Conservation (phyloP, 2,113 vertebrate species). For the Petrocephalus zakoni region DNA sequence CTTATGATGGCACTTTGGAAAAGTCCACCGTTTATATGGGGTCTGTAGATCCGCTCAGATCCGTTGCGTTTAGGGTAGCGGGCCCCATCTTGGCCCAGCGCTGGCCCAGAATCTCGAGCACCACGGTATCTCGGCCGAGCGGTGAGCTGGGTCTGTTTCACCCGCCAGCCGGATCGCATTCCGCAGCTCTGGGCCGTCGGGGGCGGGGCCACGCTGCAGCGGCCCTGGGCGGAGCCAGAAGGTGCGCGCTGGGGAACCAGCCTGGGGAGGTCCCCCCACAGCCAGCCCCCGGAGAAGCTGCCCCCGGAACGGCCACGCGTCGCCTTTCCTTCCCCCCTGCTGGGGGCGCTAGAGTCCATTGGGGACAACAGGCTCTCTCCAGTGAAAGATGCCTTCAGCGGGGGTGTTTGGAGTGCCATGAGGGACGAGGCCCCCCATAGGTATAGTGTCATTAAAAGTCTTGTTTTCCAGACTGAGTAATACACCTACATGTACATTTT, state of each 20-base stretch:
- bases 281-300: slow-evolving; percentile 41
- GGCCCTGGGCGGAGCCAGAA: background rate
- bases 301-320: slow-evolving; percentile 69
- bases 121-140: background rate
- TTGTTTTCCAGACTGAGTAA: background rate
- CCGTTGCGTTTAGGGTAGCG: background rate
- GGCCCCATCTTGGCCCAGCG: background rate
- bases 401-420: slow-evolving; percentile 50
- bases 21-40: background rate
- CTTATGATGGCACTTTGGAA: background rate
- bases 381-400: slow-evolving; percentile 55
- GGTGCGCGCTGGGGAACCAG: slow-evolving; percentile 5
- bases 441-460: slow-evolving; percentile 45
- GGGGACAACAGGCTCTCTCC: slow-evolving; percentile 39
- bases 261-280: background rate
- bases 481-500: background rate
- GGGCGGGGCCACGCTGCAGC: slow-evolving; percentile 21
- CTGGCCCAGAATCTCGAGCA: background rate
- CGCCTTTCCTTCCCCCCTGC: slow-evolving; percentile 76
- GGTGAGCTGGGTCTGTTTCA: background rate
- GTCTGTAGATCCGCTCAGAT: background rate
- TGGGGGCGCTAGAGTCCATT: slow-evolving; percentile 34
- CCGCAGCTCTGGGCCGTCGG: slow-evolving; percentile 54
- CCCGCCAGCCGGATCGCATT: slow-evolving; percentile 64
- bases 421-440: slow-evolving; percentile 66